A percentile compares a stretch with the other conserved stretches of the same genome.
These are phyloP conservation scores for Furcula furcula DNA, from an alignment of 2,888 invertebrate species.

Conservation along the genomic window DNA sequence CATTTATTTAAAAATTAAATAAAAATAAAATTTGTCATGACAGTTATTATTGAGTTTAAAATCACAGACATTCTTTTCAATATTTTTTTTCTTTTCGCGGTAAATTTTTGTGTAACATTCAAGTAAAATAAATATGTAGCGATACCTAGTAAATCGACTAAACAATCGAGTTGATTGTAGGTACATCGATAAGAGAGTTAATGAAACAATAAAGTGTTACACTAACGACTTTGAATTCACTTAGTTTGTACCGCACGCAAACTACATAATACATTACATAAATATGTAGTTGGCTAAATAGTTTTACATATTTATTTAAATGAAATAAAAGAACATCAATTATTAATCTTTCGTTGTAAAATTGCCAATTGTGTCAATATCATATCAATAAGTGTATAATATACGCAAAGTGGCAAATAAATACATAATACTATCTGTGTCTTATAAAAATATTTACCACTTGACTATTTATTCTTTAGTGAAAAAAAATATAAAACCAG, in stretches of 20 bases:
- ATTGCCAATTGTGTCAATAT: neutral
- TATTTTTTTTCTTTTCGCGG: neutral
- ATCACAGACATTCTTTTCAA: conserved; percentile 43
- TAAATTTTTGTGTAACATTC: no score
- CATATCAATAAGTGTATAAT: no score
- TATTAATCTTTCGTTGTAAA: conserved; percentile 1
- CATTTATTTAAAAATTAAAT: conserved; percentile 46
- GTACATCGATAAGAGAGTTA: conserved; percentile 4
- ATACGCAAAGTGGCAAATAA: no score
- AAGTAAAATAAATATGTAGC: conserved; percentile 4
- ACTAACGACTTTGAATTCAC: conserved; percentile 7
- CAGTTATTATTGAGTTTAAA: conserved; percentile 32
- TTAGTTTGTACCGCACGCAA: neutral
- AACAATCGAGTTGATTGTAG: conserved; percentile 6
- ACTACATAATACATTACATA: no score
- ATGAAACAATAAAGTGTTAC: conserved; percentile 5
- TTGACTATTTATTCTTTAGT: no score
- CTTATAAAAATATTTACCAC: no score
- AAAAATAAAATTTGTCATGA: conserved; percentile 56
- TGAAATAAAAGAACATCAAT: no score
- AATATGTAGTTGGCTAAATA: no score
- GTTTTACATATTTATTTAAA: no score
- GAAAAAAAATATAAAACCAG: no score
- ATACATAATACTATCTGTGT: no score
- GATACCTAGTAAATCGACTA: conserved; percentile 6